Percentiles rank a stretch among this genome's conserved stretches.
Conservation (phyloP, 2,797 vertebrate species). For the Arrhamphus sclerolepis region DNA sequence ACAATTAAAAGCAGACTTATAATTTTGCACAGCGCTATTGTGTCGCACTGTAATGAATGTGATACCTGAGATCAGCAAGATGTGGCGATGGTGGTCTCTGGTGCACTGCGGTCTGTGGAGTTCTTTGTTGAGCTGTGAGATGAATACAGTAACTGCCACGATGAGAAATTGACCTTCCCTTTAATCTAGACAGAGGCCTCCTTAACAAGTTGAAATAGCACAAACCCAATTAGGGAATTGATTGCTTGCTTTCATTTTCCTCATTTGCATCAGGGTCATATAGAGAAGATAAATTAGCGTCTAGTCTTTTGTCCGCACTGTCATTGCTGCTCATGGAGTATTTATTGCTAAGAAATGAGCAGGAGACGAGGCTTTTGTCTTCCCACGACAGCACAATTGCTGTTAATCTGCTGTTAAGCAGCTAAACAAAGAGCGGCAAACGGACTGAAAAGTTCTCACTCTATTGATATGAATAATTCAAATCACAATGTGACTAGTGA, state of each 20-base stretch:
- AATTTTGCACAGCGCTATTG: neutral
- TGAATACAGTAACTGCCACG: constrained; percentile 73
- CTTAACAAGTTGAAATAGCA: constrained; percentile 71
- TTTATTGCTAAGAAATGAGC: constrained; percentile 42
- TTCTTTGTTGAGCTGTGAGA: constrained; percentile 62
- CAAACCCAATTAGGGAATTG: constrained; percentile 76
- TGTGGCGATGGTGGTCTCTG: constrained; percentile 17
- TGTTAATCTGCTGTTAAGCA: constrained; percentile 50
- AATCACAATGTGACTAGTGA: constrained; percentile 1
- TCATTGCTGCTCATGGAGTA: constrained; percentile 35
- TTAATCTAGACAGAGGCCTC: constrained; percentile 59
- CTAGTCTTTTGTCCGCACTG: constrained; percentile 63
- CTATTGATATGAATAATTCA: constrained; percentile 8
- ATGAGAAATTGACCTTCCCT: constrained; percentile 75
- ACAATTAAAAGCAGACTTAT: no score
- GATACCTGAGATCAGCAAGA: constrained; percentile 6
- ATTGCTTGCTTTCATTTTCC: constrained; percentile 74
- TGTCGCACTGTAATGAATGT: constrained; percentile 3
- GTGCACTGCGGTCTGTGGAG: constrained; percentile 16
- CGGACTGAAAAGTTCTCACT: constrained; percentile 8
- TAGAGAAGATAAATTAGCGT: constrained; percentile 70
- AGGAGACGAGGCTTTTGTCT: constrained; percentile 49
- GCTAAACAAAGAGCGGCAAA: constrained; percentile 20
- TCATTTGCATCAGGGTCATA: constrained; percentile 75
- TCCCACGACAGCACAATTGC: constrained; percentile 16